These are phyloP conservation scores for Apteryx mantelli DNA, from an alignment of 2,113 vertebrate species.

Conservation along the genomic window DNA sequence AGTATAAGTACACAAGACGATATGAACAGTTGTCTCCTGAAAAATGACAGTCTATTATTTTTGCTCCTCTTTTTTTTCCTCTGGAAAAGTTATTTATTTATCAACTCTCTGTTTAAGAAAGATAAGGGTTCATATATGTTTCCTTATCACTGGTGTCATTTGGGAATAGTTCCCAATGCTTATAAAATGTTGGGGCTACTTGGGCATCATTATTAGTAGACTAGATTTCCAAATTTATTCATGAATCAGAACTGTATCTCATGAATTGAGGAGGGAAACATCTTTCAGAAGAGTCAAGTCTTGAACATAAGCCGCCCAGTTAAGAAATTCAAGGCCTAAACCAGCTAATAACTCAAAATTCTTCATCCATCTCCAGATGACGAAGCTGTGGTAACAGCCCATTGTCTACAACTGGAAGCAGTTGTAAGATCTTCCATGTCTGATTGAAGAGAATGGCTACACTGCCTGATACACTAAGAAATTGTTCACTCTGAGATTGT, in stretches of 20 bases:
- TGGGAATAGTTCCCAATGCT: background rate
- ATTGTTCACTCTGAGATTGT: background rate
- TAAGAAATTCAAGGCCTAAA: background rate
- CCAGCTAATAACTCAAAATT: background rate
- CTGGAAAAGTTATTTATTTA: background rate
- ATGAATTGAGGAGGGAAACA: background rate
- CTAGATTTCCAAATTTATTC: background rate
- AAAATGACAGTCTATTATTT: background rate
- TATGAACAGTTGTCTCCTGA: background rate
- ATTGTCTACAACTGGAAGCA: background rate
- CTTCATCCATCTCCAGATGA: background rate
- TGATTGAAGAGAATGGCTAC: rapidly evolving
- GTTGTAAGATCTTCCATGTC: background rate
- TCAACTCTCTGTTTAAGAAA: too few relatives aligned
- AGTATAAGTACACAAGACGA: background rate
- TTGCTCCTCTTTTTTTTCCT: background rate
- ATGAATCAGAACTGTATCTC: background rate
- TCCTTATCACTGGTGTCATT: background rate
- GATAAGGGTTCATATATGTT: background rate
- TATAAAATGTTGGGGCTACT: background rate
- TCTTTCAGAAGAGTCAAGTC: background rate
- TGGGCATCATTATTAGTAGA: background rate
- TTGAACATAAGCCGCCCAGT: background rate
- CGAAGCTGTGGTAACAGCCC: background rate
- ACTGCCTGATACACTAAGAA: background rate